Percentiles rank a stretch among this genome's conserved stretches.
Evolutionary conservation across 2,113 vertebrate genomes (phyloP).

Genomic region (Fregetta grallaria): DNA sequence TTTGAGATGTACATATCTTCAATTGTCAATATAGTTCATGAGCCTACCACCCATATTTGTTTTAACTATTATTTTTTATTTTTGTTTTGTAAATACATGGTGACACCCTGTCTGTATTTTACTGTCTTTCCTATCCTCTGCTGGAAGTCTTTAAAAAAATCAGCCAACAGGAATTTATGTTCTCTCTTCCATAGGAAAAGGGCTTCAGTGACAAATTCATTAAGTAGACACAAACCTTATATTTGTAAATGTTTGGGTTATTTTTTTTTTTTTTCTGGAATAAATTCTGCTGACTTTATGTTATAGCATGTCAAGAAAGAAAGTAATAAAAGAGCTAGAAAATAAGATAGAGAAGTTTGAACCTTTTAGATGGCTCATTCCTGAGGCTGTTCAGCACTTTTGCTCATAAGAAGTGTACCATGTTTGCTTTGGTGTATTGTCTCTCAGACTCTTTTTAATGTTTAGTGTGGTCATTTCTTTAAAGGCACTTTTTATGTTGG

Average conservation of each 20-base stretch:
- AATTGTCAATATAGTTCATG: neutral
- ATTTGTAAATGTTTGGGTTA: neutral
- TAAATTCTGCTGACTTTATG: neutral
- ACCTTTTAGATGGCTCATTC: neutral
- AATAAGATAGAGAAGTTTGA: neutral
- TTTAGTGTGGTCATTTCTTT: neutral
- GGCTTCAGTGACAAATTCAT: constrained; percentile 23
- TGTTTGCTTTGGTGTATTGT: neutral
- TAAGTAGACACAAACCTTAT: neutral
- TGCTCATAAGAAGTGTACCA: neutral
- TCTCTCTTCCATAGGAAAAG: neutral
- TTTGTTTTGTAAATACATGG: neutral
- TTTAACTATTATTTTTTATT: neutral
- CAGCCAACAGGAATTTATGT: neutral
- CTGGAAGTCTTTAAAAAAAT: neutral
- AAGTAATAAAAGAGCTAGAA: neutral
- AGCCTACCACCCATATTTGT: neutral
- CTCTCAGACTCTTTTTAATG: neutral
- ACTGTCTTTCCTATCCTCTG: neutral
- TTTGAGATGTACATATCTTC: neutral
- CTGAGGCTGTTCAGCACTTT: neutral
- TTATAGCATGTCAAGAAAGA: neutral
- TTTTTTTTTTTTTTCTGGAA: neutral
- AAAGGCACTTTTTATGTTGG: neutral
- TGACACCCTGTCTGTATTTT: neutral